These are phyloP conservation scores for Nomada ferruginata DNA, from an alignment of 2,888 invertebrate species.

Conservation along the genomic window DNA sequence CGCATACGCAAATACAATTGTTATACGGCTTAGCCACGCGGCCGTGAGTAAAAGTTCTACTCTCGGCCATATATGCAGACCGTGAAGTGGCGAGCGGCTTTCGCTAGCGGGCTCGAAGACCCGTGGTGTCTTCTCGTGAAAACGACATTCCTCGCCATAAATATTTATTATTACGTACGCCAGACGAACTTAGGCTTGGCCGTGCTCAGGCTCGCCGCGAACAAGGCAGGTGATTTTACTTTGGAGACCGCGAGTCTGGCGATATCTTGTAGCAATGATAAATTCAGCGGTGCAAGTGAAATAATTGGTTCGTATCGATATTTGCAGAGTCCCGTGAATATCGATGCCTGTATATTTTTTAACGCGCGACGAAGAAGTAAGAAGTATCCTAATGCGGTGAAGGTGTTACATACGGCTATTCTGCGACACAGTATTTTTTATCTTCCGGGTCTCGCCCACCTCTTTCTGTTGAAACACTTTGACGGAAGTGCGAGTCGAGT, in stretches of 20 bases:
- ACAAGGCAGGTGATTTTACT: neutral
- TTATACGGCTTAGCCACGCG: constrained; percentile 72
- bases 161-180: constrained; percentile 58
- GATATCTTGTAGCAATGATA: constrained; percentile 5
- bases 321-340: too few species aligned
- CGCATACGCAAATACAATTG: constrained; percentile 51
- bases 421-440: neutral
- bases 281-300: neutral
- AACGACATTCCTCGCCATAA: constrained; percentile 55
- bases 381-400: too few species aligned
- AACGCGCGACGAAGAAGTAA: too few species aligned
- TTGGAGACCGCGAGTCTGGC: constrained; percentile 9
- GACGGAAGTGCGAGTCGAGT: constrained; percentile 44
- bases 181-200: neutral
- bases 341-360: too few species aligned
- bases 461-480: neutral
- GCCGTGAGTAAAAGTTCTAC: constrained; percentile 76
- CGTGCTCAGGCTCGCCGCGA: neutral
- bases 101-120: constrained; percentile 63
- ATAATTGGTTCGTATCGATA: neutral
- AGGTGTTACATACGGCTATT: too few species aligned
- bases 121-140: constrained; percentile 49
- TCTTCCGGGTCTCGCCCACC: constrained; percentile 20
- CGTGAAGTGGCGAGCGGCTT: constrained; percentile 74
- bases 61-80: constrained; percentile 76